phyloP scores from a whole-genome alignment of 2,888 invertebrate genomes.

The Lasioglossum malachurum region DNA sequence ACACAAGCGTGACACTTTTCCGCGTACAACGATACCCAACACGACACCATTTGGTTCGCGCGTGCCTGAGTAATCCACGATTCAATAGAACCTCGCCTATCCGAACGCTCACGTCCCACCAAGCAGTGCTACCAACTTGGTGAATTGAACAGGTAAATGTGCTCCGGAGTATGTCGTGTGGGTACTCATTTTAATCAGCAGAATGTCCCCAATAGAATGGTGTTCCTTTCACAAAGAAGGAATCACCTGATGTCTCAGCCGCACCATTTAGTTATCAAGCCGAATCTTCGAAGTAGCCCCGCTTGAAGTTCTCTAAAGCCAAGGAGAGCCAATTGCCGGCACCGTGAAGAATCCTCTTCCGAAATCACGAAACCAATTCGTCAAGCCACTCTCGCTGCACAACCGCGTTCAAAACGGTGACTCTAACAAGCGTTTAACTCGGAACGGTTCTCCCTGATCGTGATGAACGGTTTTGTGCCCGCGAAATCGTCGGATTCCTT shows the following conservation, averaged over 20 bases:
- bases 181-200: background rate
- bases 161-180: too few relatives aligned
- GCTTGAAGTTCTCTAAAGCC: background rate
- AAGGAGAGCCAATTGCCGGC: background rate
- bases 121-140: background rate
- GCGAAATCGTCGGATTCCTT: background rate
- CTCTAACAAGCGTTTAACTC: slow-evolving; percentile 1
- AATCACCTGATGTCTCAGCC: background rate
- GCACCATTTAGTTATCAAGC: background rate
- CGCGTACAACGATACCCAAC: background rate
- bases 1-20: background rate
- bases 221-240: too few relatives aligned
- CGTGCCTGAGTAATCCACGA: background rate
- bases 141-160: background rate
- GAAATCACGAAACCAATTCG: background rate
- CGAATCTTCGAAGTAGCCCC: background rate
- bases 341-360: background rate
- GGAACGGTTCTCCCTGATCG: background rate
- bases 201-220: background rate
- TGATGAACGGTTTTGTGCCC: background rate
- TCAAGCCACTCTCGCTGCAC: background rate
- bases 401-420: background rate
- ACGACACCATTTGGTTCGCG: background rate
- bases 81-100: background rate
- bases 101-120: background rate